A percentile compares a stretch with the other conserved stretches of the same genome.
Conservation (phyloP, 2,797 vertebrate genomes). For the Danio kyathit region DNA sequence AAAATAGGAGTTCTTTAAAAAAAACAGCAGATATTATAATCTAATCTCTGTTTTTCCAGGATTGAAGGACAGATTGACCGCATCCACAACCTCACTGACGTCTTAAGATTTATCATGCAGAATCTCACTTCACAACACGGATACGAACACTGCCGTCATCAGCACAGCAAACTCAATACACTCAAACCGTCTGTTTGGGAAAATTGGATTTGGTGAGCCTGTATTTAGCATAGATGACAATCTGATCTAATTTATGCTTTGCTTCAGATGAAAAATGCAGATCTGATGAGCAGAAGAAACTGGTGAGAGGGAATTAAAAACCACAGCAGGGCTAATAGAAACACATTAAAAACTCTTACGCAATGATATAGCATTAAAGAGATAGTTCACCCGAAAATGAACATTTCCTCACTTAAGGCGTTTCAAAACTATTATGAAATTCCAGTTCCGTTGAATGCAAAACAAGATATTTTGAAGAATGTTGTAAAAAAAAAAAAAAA, state of each 20-base stretch:
- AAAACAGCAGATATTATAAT: slow-evolving; percentile 8
- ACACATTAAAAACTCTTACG: background rate
- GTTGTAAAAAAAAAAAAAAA: too few relatives aligned
- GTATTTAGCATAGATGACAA: slow-evolving; percentile 27
- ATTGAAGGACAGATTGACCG: background rate
- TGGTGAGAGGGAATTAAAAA: background rate
- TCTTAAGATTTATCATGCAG: background rate
- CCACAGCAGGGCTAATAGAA: background rate
- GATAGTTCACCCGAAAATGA: too few relatives aligned
- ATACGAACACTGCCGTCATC: background rate
- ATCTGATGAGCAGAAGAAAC: background rate
- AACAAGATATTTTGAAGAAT: too few relatives aligned
- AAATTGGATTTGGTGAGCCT: slow-evolving; percentile 16
- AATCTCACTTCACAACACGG: slow-evolving; percentile 13
- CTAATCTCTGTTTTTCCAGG: background rate
- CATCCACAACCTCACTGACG: background rate
- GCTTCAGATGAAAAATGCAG: slow-evolving; percentile 2
- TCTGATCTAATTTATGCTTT: slow-evolving; percentile 13
- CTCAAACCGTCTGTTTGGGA: background rate
- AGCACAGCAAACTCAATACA: slow-evolving; percentile 3
- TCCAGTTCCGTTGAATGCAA: too few relatives aligned
- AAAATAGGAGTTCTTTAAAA: too few relatives aligned
- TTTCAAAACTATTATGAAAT: too few relatives aligned
- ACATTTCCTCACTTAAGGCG: too few relatives aligned
- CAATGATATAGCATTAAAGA: background rate